Evolutionary conservation across 2,113 vertebrate species (phyloP).

Genomic region (Pygoscelis adeliae): DNA sequence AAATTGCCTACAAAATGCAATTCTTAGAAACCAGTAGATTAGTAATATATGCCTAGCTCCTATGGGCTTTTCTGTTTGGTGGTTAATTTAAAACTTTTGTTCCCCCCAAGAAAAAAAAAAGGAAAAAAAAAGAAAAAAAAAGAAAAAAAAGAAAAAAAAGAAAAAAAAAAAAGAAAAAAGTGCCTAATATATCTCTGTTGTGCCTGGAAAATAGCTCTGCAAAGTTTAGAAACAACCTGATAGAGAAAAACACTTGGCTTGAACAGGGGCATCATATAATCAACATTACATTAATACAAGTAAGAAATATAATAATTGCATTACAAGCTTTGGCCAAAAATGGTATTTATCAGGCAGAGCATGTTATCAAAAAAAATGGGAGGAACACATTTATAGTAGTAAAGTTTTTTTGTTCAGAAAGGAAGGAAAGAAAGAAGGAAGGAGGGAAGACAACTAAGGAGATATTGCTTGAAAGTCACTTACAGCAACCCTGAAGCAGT

Average conservation of each 20-base stretch:
- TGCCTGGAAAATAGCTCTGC: neutral
- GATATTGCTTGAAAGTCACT: neutral
- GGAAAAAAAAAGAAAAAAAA: neutral
- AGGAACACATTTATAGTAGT: neutral
- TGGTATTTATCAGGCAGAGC: neutral
- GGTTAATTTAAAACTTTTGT: neutral
- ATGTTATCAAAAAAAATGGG: neutral
- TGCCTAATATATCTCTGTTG: neutral
- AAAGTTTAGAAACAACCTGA: neutral
- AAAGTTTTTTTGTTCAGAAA: neutral
- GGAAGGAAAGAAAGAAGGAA: neutral
- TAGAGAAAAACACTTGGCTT: neutral
- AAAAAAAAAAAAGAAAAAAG: too few species aligned
- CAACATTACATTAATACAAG: neutral
- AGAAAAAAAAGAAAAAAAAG: too few species aligned
- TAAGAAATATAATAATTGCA: neutral
- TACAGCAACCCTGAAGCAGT: neutral
- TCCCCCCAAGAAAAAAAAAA: neutral
- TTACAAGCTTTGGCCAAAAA: neutral
- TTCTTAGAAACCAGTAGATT: constrained; percentile 35
- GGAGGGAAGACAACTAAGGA: neutral
- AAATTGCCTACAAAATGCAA: constrained; percentile 63
- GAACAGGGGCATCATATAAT: neutral
- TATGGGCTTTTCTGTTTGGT: constrained; percentile 8
- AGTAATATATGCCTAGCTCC: constrained; percentile 26